These are phyloP conservation scores for Amia ocellicauda DNA, from an alignment of 2,113 vertebrate genomes.

Conservation along the genomic window DNA sequence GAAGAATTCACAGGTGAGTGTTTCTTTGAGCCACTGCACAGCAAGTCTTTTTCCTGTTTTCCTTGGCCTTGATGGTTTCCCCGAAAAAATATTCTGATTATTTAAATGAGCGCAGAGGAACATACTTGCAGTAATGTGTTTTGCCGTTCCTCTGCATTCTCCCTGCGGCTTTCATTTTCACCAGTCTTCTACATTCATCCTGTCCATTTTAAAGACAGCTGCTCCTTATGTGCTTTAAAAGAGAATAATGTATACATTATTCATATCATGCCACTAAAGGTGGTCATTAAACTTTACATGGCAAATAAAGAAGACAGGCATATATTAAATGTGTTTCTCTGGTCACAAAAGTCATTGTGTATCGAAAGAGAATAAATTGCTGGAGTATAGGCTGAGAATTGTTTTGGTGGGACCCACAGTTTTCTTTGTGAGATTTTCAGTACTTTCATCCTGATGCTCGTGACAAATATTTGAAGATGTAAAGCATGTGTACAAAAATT, in stretches of 20 bases:
- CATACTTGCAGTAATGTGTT: constrained; percentile 50
- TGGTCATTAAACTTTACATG: constrained; percentile 71
- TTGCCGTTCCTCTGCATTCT: constrained; percentile 41
- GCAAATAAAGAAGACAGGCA: constrained; percentile 51
- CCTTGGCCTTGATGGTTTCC: no score
- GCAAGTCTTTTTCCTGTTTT: no score
- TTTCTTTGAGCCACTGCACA: no score
- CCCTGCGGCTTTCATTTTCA: constrained; percentile 14
- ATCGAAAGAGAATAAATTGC: constrained; percentile 47
- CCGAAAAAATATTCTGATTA: no score
- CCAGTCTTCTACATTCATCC: constrained; percentile 41
- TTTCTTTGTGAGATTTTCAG: no score
- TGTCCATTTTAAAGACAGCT: constrained; percentile 58
- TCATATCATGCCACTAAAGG: constrained; percentile 69
- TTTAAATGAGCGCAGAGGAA: constrained; percentile 43
- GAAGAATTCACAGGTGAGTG: no score
- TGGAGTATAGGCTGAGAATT: not conserved
- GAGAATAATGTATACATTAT: constrained; percentile 70
- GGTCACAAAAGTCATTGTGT: constrained; percentile 61
- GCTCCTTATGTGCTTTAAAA: constrained; percentile 58
- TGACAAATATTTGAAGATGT: no score
- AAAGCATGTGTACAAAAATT: no score
- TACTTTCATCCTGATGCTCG: no score
- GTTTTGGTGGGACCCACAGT: no score
- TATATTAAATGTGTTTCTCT: constrained; percentile 58